These are phyloP conservation scores for Meloe dianella DNA, from an alignment of 2,888 invertebrate species.

Conservation along the genomic window DNA sequence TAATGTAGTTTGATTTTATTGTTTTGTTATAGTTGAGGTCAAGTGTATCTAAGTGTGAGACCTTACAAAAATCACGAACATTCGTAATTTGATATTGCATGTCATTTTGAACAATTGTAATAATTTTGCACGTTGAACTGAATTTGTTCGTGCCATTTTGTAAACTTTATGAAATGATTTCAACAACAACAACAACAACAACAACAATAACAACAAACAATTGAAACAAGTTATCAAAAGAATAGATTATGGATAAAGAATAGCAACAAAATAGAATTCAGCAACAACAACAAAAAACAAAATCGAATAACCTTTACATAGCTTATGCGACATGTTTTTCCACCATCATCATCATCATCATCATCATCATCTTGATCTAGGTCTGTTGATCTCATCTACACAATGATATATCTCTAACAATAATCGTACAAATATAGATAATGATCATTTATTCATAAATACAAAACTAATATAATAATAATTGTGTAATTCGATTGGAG, in stretches of 20 bases:
- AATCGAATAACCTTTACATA: not conserved
- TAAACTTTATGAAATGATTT: not conserved
- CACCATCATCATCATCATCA: not conserved
- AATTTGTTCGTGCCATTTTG: conserved; percentile 18
- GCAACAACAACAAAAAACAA: not conserved
- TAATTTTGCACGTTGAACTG: conserved; percentile 13
- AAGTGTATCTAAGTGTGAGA: conserved; percentile 31
- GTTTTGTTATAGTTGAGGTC: conserved; percentile 18
- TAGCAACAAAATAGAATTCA: not conserved
- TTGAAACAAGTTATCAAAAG: conserved; percentile 6
- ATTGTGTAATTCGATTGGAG: not conserved
- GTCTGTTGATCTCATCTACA: not conserved
- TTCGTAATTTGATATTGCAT: conserved; percentile 26
- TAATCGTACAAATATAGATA: not conserved
- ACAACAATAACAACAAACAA: conserved; percentile 13
- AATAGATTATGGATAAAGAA: not conserved
- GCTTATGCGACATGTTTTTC: not conserved
- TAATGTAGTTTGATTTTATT: not conserved
- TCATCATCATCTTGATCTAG: not conserved
- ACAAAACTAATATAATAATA: not conserved
- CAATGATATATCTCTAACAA: not conserved
- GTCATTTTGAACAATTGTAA: conserved; percentile 24
- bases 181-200: conserved; percentile 2
- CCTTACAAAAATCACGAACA: conserved; percentile 27
- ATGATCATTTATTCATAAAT: not conserved